A percentile compares a stretch with the other conserved stretches of the same genome.
Evolutionary conservation across 2,113 vertebrate genomes (phyloP).

Genomic region (Chinchilla lanigera): DNA sequence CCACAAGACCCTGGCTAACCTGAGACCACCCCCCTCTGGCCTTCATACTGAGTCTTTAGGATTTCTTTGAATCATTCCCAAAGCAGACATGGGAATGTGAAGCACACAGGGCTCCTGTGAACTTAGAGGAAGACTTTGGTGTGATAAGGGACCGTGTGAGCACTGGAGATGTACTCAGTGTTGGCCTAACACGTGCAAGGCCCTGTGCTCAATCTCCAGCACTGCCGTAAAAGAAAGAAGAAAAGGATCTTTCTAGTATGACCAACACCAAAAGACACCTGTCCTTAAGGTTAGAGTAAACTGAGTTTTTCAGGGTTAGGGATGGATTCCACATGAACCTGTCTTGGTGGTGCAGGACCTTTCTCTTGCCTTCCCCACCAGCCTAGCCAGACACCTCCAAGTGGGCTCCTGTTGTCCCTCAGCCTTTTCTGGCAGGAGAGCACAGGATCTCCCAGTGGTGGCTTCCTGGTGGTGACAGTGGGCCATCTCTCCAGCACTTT

Average conservation of each 20-base stretch:
- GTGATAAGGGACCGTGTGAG: neutral
- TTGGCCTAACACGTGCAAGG: neutral
- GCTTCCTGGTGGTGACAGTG: neutral
- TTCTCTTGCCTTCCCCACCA: neutral
- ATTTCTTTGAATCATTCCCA: neutral
- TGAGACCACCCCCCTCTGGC: neutral
- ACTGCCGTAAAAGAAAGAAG: neutral
- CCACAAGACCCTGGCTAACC: neutral
- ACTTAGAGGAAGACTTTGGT: no score
- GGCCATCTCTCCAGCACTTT: neutral
- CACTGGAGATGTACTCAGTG: neutral
- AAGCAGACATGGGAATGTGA: neutral
- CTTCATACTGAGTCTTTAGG: neutral
- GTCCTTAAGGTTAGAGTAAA: neutral
- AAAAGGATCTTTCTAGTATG: neutral
- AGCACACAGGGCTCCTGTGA: neutral
- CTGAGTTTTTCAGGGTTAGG: no score
- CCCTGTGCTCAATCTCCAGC: neutral
- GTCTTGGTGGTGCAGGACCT: neutral
- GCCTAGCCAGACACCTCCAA: neutral
- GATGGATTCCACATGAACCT: accelerated
- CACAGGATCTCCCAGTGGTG: neutral
- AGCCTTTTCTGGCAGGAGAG: neutral
- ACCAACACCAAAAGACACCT: neutral
- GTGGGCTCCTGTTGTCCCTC: neutral